A percentile compares a stretch with the other conserved stretches of the same genome.
Evolutionary conservation across 2,797 vertebrate species (phyloP).

Genomic region (Trichosurus vulpecula): DNA sequence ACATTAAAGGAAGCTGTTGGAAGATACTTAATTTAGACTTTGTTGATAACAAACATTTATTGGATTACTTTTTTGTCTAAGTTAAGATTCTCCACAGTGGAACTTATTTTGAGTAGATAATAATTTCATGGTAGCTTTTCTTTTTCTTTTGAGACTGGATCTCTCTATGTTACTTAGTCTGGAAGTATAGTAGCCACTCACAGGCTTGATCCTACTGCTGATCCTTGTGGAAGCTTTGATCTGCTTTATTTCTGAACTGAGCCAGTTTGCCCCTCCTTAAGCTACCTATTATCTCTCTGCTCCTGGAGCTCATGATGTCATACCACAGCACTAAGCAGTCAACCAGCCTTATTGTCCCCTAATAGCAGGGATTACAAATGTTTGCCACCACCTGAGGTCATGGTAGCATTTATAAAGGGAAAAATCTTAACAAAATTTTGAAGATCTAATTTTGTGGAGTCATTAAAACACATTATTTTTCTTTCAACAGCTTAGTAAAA

Average conservation of each 20-base stretch:
- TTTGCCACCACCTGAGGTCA: neutral
- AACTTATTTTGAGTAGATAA: neutral
- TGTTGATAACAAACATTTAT: neutral
- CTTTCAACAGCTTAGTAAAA: conserved; percentile 87
- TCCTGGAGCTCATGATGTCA: neutral
- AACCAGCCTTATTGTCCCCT: neutral
- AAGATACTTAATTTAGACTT: neutral
- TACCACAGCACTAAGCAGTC: neutral
- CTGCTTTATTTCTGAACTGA: neutral
- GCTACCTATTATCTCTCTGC: neutral
- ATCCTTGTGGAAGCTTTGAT: neutral
- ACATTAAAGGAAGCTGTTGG: neutral
- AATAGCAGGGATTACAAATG: neutral
- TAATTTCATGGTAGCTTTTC: neutral
- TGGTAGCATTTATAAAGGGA: neutral
- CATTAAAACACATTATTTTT: conserved; percentile 66
- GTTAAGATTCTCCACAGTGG: neutral
- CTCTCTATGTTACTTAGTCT: neutral
- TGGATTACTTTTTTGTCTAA: neutral
- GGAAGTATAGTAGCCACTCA: neutral
- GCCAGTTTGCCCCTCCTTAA: neutral
- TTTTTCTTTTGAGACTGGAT: neutral
- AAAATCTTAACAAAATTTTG: conserved; percentile 14
- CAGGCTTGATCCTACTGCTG: neutral
- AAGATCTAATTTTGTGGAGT: neutral